Percentiles rank a stretch among this genome's conserved stretches.
Conservation (phyloP, 2,888 invertebrate species). For the Melanargia galathea region DNA sequence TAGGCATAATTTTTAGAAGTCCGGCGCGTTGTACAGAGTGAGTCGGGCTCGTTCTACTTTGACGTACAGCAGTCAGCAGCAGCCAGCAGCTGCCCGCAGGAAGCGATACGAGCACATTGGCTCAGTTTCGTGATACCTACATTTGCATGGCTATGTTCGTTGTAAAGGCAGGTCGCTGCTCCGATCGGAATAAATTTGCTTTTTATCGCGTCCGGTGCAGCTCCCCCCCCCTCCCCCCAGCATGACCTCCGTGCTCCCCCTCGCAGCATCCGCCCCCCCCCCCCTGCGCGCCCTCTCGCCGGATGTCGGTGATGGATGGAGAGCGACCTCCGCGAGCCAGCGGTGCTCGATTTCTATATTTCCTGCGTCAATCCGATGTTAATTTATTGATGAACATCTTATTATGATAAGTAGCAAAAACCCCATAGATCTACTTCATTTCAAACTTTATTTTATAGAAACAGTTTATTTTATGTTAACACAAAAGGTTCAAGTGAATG, state of each 20-base stretch:
- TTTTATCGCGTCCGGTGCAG: not conserved
- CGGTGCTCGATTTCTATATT: not conserved
- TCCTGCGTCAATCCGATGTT: not conserved
- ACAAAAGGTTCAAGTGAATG: too few species aligned
- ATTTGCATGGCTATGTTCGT: too few species aligned
- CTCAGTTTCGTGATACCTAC: too few species aligned
- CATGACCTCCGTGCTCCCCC: too few species aligned
- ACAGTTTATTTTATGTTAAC: not conserved
- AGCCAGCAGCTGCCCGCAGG: too few species aligned
- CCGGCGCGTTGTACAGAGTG: too few species aligned
- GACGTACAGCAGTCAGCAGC: too few species aligned
- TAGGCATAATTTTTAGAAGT: too few species aligned
- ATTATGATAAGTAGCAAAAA: not conserved
- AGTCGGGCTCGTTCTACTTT: too few species aligned
- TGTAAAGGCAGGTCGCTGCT: not conserved
- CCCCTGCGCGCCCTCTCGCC: not conserved
- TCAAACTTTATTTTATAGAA: not conserved
- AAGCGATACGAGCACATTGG: too few species aligned
- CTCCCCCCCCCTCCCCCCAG: not conserved
- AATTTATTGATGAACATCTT: not conserved
- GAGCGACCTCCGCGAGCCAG: not conserved
- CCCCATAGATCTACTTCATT: not conserved
- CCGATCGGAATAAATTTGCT: not conserved
- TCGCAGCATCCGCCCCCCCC: not conserved
- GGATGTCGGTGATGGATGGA: not conserved